Percentiles rank a stretch among this genome's conserved stretches.
Evolutionary conservation across 2,888 invertebrate genomes (phyloP).

Genomic region (Leucophora obtusa): DNA sequence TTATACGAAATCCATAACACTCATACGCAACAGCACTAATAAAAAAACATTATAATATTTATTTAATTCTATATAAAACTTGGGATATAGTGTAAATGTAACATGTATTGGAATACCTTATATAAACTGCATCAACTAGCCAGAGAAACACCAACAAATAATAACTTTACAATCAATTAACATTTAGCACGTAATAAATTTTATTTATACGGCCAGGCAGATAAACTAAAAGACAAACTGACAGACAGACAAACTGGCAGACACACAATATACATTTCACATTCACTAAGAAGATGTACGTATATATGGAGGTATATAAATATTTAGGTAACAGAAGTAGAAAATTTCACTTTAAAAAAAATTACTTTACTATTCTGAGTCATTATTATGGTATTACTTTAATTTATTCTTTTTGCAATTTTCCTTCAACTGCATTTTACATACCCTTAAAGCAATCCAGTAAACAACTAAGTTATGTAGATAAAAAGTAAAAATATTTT

Average conservation of each 20-base stretch:
- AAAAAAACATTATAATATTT: too few relatives aligned
- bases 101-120: not conserved
- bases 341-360: not conserved
- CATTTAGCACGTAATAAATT: constrained; percentile 58
- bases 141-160: not conserved
- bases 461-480: too few relatives aligned
- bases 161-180: constrained; percentile 52
- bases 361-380: not conserved
- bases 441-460: too few relatives aligned
- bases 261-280: constrained; percentile 3
- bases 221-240: not conserved
- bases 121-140: not conserved
- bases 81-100: not conserved
- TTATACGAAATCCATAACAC: too few relatives aligned
- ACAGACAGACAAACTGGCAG: not conserved
- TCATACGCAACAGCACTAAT: too few relatives aligned
- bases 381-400: too few relatives aligned
- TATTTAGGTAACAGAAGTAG: not conserved
- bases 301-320: not conserved
- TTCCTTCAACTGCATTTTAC: too few relatives aligned
- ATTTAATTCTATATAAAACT: too few relatives aligned
- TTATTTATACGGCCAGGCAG: constrained; percentile 15
- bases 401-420: too few relatives aligned
- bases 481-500: too few relatives aligned
- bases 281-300: not conserved